phyloP scores from a whole-genome alignment of 1,140 invertebrate genomes.

The Dreissena polymorpha region DNA sequence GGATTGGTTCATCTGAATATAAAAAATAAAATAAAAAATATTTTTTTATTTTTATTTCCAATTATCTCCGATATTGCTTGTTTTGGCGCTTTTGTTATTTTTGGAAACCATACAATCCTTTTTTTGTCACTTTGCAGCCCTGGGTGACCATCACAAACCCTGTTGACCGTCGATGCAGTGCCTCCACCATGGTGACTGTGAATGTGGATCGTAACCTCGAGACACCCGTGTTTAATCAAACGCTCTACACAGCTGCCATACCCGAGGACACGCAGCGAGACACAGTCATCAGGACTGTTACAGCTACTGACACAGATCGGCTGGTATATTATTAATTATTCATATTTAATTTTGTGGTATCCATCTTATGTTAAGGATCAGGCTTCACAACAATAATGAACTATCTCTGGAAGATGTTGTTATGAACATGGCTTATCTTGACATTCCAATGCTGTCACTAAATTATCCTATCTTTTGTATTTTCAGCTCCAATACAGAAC shows the following conservation, averaged over 20 bases:
- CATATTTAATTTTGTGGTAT: too few relatives aligned
- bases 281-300: conserved; percentile 52
- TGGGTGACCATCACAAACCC: conserved; percentile 43
- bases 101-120: background rate
- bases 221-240: conserved; percentile 54
- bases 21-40: too few relatives aligned
- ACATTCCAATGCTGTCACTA: too few relatives aligned
- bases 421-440: background rate
- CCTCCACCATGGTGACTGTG: conserved; percentile 76
- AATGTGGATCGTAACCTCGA: conserved; percentile 62
- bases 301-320: conserved; percentile 52
- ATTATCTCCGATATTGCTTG: too few relatives aligned
- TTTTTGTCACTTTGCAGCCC: conserved; percentile 25
- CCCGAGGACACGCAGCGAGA: conserved; percentile 51
- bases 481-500: conserved; percentile 56
- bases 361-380: too few relatives aligned
- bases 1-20: too few relatives aligned
- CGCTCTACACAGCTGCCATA: conserved; percentile 47
- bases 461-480: conserved; percentile 9
- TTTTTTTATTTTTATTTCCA: too few relatives aligned
- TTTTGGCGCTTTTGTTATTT: background rate
- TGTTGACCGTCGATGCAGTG: conserved; percentile 11
- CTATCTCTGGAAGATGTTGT: too few relatives aligned
- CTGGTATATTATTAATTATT: conserved; percentile 31
- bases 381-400: too few relatives aligned